A percentile compares a stretch with the other conserved stretches of the same genome.
Evolutionary conservation across 2,797 vertebrate species (phyloP).

Genomic region (Moxostoma hubbsi): DNA sequence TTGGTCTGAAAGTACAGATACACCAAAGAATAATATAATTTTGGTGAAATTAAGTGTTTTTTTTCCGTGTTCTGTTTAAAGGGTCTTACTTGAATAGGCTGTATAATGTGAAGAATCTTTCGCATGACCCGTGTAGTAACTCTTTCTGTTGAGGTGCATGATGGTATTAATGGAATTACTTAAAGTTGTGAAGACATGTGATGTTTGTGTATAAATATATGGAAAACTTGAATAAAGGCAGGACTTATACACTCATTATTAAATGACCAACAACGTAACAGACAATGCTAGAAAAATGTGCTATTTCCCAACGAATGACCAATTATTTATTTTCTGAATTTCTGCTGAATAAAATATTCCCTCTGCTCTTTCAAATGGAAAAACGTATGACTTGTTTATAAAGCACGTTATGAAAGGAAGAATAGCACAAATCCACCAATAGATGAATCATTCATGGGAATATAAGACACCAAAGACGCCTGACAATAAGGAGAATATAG

Average conservation of each 20-base stretch:
- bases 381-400: slow-evolving; percentile 78
- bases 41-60: slow-evolving; percentile 90
- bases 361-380: slow-evolving; percentile 78
- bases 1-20: slow-evolving; percentile 88
- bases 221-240: slow-evolving; percentile 71
- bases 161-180: slow-evolving; percentile 70
- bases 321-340: slow-evolving; percentile 49
- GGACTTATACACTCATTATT: slow-evolving; percentile 50
- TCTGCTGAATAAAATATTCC: slow-evolving; percentile 70
- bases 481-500: slow-evolving; percentile 90
- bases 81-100: slow-evolving; percentile 92
- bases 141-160: slow-evolving; percentile 80
- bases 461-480: slow-evolving; percentile 93
- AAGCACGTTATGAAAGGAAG: slow-evolving; percentile 67
- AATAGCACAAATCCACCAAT: slow-evolving; percentile 83
- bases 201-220: slow-evolving; percentile 75
- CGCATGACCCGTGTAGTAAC: slow-evolving; percentile 90
- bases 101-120: slow-evolving; percentile 89
- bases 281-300: too few relatives aligned
- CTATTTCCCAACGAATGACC: slow-evolving; percentile 6
- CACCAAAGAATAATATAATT: slow-evolving; percentile 97
- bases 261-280: not conserved
- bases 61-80: slow-evolving; percentile 85
- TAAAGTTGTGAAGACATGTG: slow-evolving; percentile 74
- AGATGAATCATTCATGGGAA: slow-evolving; percentile 96